phyloP scores from a whole-genome alignment of 2,888 invertebrate genomes.

The Ennomos erosarius region DNA sequence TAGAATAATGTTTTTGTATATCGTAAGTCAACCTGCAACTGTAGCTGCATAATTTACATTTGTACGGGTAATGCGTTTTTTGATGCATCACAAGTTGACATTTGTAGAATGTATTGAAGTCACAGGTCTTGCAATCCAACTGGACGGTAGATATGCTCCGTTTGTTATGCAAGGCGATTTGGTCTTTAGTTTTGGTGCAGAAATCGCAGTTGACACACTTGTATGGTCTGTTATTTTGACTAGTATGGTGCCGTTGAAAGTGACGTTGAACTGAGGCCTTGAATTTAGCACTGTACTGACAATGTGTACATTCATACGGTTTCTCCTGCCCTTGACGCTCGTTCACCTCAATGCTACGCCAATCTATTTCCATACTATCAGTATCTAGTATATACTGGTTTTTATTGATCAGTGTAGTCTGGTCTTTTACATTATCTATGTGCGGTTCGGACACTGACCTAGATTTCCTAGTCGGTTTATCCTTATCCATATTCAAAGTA shows the following conservation, averaged over 20 bases:
- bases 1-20: conserved; percentile 59
- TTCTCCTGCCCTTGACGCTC: conserved; percentile 56
- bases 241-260: conserved; percentile 67
- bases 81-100: conserved; percentile 64
- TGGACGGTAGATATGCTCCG: conserved; percentile 51
- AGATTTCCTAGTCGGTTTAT: no score
- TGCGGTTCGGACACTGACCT: no score
- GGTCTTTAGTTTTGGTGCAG: conserved; percentile 71
- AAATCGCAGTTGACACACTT: conserved; percentile 70
- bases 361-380: conserved; percentile 52
- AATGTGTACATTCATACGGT: conserved; percentile 64
- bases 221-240: conserved; percentile 57
- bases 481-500: no score
- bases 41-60: conserved; percentile 60
- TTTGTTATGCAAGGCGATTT: conserved; percentile 68
- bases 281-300: conserved; percentile 61
- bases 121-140: conserved; percentile 53
- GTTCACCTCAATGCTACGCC: conserved; percentile 62
- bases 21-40: conserved; percentile 63
- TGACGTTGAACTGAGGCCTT: conserved; percentile 72
- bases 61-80: conserved; percentile 60
- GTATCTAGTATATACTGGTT: conserved; percentile 57
- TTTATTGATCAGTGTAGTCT: background rate
- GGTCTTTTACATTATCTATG: no score
- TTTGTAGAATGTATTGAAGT: conserved; percentile 58